These are phyloP conservation scores for Oithona nana DNA, from an alignment of 2,888 invertebrate species.

Conservation along the genomic window DNA sequence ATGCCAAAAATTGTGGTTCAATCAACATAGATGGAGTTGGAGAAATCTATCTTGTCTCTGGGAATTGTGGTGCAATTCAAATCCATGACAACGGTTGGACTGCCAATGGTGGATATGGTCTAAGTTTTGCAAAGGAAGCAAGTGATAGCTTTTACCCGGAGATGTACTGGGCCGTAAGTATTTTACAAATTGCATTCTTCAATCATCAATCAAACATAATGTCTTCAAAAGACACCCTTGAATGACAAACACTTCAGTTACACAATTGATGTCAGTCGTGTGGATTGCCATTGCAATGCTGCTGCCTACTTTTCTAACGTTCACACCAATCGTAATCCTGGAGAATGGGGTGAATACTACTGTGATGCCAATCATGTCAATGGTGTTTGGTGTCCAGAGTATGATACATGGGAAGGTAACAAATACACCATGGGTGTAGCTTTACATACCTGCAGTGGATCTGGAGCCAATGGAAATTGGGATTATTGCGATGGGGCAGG, in stretches of 20 bases:
- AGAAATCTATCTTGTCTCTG: not conserved
- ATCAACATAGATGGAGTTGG: not conserved
- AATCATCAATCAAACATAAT: no score
- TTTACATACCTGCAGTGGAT: not conserved
- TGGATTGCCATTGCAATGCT: conserved; percentile 5
- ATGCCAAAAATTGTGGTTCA: not conserved
- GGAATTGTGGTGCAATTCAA: not conserved
- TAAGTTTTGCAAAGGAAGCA: not conserved
- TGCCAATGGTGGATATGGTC: not conserved
- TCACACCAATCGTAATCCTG: not conserved
- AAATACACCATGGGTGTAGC: conserved; percentile 1
- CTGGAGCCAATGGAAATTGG: not conserved
- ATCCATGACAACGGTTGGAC: not conserved
- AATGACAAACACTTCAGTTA: not conserved
- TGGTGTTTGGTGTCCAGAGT: conserved; percentile 5
- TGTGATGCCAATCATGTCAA: conserved; percentile 1
- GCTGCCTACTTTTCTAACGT: conserved; percentile 3
- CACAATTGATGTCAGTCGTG: not conserved
- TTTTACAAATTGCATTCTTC: no score
- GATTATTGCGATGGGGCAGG: not conserved
- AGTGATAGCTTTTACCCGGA: not conserved
- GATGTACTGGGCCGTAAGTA: not conserved
- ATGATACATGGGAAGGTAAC: conserved; percentile 5
- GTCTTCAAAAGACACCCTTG: no score
- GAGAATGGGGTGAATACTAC: conserved; percentile 1